A percentile compares a stretch with the other conserved stretches of the same genome.
phyloP scores from a whole-genome alignment of 2,113 vertebrate genomes.

The Coptodon bakossiorum region DNA sequence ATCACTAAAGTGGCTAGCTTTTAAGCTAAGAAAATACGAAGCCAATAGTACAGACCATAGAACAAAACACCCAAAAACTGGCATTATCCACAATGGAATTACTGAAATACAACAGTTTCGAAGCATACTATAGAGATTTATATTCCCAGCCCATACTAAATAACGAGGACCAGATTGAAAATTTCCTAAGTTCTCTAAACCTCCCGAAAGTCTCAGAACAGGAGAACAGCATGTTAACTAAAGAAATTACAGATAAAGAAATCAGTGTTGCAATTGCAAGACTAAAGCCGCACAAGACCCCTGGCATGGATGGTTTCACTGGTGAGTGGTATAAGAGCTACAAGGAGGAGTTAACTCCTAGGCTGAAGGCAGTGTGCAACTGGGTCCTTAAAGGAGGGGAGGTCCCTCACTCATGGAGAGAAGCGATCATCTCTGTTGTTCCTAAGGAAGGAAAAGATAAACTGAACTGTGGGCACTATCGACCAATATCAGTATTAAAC shows the following conservation, averaged over 20 bases:
- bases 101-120: no score
- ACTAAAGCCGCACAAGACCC: neutral
- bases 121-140: no score
- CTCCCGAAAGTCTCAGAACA: neutral
- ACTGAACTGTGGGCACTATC: neutral
- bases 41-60: no score
- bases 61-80: no score
- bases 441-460: neutral
- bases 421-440: neutral
- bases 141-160: neutral
- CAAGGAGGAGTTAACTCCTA: neutral
- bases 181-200: neutral
- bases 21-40: no score
- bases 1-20: no score
- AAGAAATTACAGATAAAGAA: neutral
- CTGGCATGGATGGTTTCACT: neutral
- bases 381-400: neutral
- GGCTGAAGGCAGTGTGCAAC: neutral
- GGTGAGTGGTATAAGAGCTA: neutral
- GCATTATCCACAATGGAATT: no score
- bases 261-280: neutral
- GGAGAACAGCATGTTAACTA: neutral
- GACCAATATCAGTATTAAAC: neutral
- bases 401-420: neutral
- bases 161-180: neutral